Percentiles rank a stretch among this genome's conserved stretches.
These are phyloP conservation scores for Sinopyrophorus schimmeli DNA, from an alignment of 2,888 invertebrate species.

Conservation along the genomic window DNA sequence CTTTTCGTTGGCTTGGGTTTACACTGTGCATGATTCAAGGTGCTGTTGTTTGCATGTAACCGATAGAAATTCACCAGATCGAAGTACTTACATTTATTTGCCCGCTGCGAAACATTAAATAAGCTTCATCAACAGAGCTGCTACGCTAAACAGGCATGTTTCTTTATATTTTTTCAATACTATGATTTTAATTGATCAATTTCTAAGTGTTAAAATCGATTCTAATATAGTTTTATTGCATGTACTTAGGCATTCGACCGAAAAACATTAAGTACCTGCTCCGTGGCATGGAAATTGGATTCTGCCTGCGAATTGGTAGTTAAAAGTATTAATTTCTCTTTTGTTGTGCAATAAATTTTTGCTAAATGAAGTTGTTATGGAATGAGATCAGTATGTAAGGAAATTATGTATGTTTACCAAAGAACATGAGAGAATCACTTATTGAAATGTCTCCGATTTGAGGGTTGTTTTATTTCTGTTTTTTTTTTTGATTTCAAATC, in stretches of 20 bases:
- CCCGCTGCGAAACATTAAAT: slow-evolving; percentile 29
- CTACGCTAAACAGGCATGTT: slow-evolving; percentile 29
- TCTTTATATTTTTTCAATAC: slow-evolving; percentile 17
- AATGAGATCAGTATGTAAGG: slow-evolving; percentile 17
- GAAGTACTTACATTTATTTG: slow-evolving; percentile 32
- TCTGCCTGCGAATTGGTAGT: slow-evolving; percentile 27
- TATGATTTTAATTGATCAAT: slow-evolving; percentile 12
- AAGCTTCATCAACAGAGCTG: slow-evolving; percentile 27
- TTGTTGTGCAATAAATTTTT: slow-evolving; percentile 27
- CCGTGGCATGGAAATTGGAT: slow-evolving; percentile 24
- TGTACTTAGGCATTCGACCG: slow-evolving; percentile 27
- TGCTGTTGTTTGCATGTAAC: slow-evolving; percentile 32
- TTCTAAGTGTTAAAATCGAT: slow-evolving; percentile 3
- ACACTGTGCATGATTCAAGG: slow-evolving; percentile 31
- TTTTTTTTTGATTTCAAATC: too few species aligned
- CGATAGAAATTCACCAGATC: slow-evolving; percentile 27
- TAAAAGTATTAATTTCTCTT: slow-evolving; percentile 25
- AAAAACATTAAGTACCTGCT: slow-evolving; percentile 23
- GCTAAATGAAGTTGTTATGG: slow-evolving; percentile 11
- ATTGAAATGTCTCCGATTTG: slow-evolving; percentile 19
- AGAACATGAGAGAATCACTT: slow-evolving; percentile 16
- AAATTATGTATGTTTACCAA: slow-evolving; percentile 18
- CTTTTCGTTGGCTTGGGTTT: slow-evolving; percentile 22
- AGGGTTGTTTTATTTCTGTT: too few species aligned
- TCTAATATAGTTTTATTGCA: slow-evolving; percentile 29